Evolutionary conservation across 2,113 vertebrate genomes (phyloP).

Genomic region (Phaethon lepturus): DNA sequence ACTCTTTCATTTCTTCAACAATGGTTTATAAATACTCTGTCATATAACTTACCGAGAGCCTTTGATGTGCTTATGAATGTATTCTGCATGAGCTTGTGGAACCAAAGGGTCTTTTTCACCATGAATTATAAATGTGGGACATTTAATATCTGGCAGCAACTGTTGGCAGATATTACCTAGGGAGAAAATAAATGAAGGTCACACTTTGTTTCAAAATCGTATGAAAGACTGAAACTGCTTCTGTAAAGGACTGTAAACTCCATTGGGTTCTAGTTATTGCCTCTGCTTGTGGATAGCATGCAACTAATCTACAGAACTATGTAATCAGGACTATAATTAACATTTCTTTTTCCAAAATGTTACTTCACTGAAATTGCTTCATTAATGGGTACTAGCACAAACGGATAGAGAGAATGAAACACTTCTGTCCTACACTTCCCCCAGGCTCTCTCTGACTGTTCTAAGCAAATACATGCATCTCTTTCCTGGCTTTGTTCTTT

Average conservation of each 20-base stretch:
- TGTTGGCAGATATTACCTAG: slow-evolving; percentile 89
- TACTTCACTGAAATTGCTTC: not conserved
- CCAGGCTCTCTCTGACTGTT: not conserved
- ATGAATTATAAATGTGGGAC: slow-evolving; percentile 90
- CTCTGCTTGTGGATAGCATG: not conserved
- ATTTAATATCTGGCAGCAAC: slow-evolving; percentile 82
- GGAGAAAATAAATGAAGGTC: slow-evolving; percentile 25
- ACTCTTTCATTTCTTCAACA: not conserved
- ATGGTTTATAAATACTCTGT: not conserved
- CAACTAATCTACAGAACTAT: not conserved
- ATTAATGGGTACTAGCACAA: not conserved
- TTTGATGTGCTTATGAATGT: slow-evolving; percentile 82
- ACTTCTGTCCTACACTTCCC: not conserved
- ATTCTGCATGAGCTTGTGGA: slow-evolving; percentile 83
- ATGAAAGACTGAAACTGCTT: not conserved
- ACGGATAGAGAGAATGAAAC: not conserved
- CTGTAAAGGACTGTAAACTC: not conserved
- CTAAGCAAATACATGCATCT: not conserved
- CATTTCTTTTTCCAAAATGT: not conserved
- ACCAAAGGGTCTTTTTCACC: slow-evolving; percentile 90
- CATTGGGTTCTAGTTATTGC: not conserved
- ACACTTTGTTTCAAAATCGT: not conserved
- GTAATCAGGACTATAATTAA: not conserved
- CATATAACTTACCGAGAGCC: slow-evolving; percentile 81
- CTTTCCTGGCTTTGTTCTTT: not conserved